Percentiles rank a stretch among this genome's conserved stretches.
Evolutionary conservation across 2,888 invertebrate genomes (phyloP).

Genomic region (Zootermopsis nevadensis): DNA sequence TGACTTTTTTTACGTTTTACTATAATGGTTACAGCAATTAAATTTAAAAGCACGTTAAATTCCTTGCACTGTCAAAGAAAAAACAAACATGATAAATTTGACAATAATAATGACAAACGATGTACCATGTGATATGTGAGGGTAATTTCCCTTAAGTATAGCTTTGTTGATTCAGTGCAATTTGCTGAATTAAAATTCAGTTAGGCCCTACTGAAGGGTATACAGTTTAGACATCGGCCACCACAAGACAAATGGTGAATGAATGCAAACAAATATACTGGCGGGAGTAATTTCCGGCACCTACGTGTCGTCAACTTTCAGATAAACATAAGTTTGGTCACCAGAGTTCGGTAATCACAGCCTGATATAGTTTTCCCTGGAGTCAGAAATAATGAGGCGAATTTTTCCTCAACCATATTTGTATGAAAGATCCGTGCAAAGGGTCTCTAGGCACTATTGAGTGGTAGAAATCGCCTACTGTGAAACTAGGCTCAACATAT

Average conservation of each 20-base stretch:
- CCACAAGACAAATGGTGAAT: conserved; percentile 12
- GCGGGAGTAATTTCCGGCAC: conserved; percentile 15
- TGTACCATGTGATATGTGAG: conserved; percentile 44
- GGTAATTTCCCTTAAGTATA: conserved; percentile 15
- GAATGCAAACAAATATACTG: conserved; percentile 5
- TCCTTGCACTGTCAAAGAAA: conserved; percentile 37
- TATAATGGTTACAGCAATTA: conserved; percentile 27
- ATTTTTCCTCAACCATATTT: conserved; percentile 50
- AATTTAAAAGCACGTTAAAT: conserved; percentile 27
- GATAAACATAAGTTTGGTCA: conserved; percentile 60
- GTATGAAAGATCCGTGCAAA: conserved; percentile 47
- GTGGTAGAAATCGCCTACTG: conserved; percentile 39
- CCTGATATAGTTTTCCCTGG: conserved; percentile 62
- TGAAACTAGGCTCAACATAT: conserved; percentile 45
- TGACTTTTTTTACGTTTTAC: background rate
- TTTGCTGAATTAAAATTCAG: background rate
- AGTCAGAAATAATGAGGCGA: conserved; percentile 49
- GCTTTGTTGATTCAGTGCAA: background rate
- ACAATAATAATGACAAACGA: conserved; percentile 25
- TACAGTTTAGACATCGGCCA: conserved; percentile 8
- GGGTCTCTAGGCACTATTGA: conserved; percentile 52
- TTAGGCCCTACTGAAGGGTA: conserved; percentile 31
- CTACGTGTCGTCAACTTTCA: conserved; percentile 23
- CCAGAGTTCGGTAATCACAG: conserved; percentile 66
- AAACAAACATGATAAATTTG: conserved; percentile 23